These are phyloP conservation scores for Opisthocomus hoazin DNA, from an alignment of 2,113 vertebrate genomes.

Conservation along the genomic window DNA sequence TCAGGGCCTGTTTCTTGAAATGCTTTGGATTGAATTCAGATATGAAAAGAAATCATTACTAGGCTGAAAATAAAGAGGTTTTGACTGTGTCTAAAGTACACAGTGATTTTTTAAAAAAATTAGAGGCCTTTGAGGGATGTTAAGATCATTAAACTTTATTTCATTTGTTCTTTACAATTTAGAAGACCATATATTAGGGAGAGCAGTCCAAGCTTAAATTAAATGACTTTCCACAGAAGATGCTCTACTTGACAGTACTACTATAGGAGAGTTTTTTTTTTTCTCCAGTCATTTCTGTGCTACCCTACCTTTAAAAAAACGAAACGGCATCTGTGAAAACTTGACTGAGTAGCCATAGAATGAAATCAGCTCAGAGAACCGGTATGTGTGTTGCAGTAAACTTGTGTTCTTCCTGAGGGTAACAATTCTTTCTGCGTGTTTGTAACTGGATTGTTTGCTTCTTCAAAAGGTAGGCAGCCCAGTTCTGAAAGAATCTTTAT, in stretches of 20 bases:
- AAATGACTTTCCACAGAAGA: neutral
- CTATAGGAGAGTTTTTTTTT: neutral
- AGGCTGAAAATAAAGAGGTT: neutral
- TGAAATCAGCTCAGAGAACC: neutral
- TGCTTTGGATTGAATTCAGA: neutral
- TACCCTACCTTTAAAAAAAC: neutral
- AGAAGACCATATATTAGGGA: neutral
- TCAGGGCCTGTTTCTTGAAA: neutral
- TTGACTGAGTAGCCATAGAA: neutral
- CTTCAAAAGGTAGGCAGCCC: neutral
- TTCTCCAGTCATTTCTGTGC: fast-evolving
- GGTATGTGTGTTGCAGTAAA: neutral
- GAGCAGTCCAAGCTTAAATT: neutral
- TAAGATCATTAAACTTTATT: neutral
- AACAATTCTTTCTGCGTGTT: neutral
- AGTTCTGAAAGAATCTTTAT: neutral
- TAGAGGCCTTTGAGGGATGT: neutral
- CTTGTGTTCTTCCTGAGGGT: neutral
- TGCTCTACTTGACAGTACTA: neutral
- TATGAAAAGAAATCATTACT: neutral
- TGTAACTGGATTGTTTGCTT: neutral
- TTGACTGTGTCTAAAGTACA: neutral
- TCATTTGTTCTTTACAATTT: neutral
- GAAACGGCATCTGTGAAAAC: neutral
- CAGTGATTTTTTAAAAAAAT: neutral